These are phyloP conservation scores for Pachyramphus minor DNA, from an alignment of 2,113 vertebrate genomes.

Conservation along the genomic window DNA sequence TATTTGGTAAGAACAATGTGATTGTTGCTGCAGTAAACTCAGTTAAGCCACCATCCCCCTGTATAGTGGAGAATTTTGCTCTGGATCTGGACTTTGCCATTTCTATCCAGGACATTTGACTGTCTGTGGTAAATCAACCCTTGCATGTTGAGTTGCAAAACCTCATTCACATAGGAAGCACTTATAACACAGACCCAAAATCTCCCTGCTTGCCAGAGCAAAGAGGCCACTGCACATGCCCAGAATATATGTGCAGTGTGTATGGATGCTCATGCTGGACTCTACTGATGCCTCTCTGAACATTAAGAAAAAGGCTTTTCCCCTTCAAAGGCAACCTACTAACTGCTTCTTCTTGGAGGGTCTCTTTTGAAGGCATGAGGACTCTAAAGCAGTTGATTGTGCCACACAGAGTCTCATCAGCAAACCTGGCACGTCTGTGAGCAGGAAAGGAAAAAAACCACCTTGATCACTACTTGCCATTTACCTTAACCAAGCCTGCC, in stretches of 20 bases:
- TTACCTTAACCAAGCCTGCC: constrained; percentile 5
- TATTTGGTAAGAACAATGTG: background rate
- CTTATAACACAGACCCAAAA: background rate
- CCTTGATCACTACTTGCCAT: background rate
- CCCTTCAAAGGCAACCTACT: background rate
- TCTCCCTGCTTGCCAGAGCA: background rate
- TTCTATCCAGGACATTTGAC: background rate
- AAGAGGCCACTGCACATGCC: background rate
- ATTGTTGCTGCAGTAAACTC: background rate
- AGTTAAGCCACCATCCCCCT: background rate
- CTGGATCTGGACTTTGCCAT: background rate
- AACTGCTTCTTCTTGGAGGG: background rate
- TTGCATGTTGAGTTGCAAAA: background rate
- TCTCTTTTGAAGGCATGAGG: background rate
- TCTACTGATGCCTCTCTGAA: background rate
- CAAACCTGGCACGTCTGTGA: background rate
- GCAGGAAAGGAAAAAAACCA: background rate
- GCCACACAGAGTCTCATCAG: background rate
- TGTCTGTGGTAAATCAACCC: background rate
- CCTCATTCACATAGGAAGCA: background rate
- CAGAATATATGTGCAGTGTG: background rate
- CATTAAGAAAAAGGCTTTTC: background rate
- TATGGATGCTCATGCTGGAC: background rate
- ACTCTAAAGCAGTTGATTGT: background rate
- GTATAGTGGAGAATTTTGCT: background rate